phyloP scores from a whole-genome alignment of 2,888 invertebrate genomes.

The Escarpia spicata region DNA sequence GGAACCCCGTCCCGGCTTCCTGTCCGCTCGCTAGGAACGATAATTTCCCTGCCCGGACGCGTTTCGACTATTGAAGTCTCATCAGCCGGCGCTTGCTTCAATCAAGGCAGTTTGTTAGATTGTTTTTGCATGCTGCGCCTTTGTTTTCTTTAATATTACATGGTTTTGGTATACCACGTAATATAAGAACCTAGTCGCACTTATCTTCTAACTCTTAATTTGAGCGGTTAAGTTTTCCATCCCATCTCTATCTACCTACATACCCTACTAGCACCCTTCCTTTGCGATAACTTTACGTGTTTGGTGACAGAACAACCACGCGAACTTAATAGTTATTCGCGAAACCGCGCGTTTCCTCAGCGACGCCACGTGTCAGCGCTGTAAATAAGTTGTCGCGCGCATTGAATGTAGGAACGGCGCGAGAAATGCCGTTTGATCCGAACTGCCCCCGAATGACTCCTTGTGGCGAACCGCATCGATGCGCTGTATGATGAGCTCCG shows the following conservation, averaged over 20 bases:
- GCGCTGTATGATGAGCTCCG: not conserved
- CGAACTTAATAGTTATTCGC: not conserved
- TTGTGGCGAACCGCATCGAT: not conserved
- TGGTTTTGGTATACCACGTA: no score
- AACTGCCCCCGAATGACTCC: not conserved
- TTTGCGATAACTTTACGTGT: not conserved
- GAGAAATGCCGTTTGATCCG: not conserved
- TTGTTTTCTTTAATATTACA: no score
- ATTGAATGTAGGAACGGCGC: not conserved
- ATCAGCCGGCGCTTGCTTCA: no score
- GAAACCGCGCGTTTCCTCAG: not conserved
- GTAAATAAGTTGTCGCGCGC: not conserved
- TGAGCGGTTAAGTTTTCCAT: not conserved
- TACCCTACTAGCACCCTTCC: not conserved
- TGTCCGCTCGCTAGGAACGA: no score
- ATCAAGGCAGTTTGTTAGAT: no score
- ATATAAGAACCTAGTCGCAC: not conserved
- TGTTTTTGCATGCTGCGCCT: no score
- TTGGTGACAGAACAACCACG: not conserved
- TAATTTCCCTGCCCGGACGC: no score
- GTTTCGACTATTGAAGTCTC: no score
- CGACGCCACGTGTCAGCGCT: not conserved
- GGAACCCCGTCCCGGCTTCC: no score
- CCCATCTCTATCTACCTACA: not conserved
- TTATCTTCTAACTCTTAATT: not conserved